These are phyloP conservation scores for Lepidonotus clava DNA, from an alignment of 2,888 invertebrate genomes.

Conservation along the genomic window DNA sequence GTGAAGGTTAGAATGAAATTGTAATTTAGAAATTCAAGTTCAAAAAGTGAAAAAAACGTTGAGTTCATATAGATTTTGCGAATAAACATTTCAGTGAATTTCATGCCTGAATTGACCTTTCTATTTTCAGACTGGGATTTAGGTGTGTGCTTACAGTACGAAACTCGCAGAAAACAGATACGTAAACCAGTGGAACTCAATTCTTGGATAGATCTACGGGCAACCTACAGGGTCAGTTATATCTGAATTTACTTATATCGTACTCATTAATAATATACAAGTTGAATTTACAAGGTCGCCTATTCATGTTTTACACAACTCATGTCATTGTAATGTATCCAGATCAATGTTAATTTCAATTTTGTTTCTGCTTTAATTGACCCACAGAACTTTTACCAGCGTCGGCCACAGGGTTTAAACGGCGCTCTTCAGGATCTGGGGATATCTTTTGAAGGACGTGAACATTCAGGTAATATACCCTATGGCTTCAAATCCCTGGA, in stretches of 20 bases:
- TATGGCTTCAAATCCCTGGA: too few species aligned
- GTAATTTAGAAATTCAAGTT: too few species aligned
- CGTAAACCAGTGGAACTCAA: slow-evolving; percentile 82
- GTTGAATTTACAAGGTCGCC: too few species aligned
- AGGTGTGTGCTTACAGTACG: slow-evolving; percentile 83
- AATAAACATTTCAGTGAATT: too few species aligned
- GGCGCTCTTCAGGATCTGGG: slow-evolving; percentile 84
- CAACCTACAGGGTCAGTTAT: slow-evolving; percentile 81
- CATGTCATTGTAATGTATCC: not conserved
- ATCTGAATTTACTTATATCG: too few species aligned
- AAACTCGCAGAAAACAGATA: slow-evolving; percentile 84
- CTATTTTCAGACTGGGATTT: slow-evolving; percentile 84
- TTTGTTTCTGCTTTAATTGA: slow-evolving; percentile 55
- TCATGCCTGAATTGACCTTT: too few species aligned
- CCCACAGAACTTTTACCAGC: slow-evolving; percentile 82
- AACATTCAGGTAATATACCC: slow-evolving; percentile 83
- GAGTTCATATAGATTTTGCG: too few species aligned
- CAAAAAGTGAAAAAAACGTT: too few species aligned
- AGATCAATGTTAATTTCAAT: not conserved
- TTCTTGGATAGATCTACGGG: slow-evolving; percentile 84
- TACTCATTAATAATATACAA: too few species aligned
- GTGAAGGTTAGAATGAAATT: too few species aligned
- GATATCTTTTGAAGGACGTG: slow-evolving; percentile 83
- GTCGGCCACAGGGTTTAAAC: slow-evolving; percentile 82
- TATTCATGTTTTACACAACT: not conserved